Base-by-base conservation (phyloP, 2,888 invertebrate genomes). In the Sericinus montela region DNA sequence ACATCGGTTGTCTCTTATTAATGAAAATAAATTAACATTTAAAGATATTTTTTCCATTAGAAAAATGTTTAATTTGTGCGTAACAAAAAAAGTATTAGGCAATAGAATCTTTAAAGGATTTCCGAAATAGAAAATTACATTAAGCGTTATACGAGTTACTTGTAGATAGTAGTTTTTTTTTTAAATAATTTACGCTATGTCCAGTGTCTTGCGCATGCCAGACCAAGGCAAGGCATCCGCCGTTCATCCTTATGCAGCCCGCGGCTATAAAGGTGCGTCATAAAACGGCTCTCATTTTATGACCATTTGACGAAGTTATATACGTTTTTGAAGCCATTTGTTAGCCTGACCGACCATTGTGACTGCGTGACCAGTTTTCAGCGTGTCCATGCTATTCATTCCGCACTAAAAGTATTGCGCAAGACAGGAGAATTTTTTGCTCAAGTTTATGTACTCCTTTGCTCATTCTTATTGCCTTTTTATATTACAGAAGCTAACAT, bases 241-340 rank as follows among this genome's bases (percentile, higher is more conserved):
- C 69, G 76, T 71, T 69, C 80, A 75, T 77, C 79, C 74, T 75
- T 74, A 75, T 75, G 75, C 71, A 77, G 77, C 83, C 69, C 60
- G 74, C 72, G 77, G 85, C 79, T 78, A 77, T 84, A 84, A 83
- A 86, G 79, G 79, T 80, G 81, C 73, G 74, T 80, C 80, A 79
- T 86, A 84, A 86, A 86, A 84, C 86, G 78, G 75, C 76, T 78
- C 80, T 72, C 77, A 74, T 76, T 86, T 87, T 87, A 86, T 76
- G 81, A 83, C 80, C 85, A 77, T 85, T 86, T 86, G 86, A 84
- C 86, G 80, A 80, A 82, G 82, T 81, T 80, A 81, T 83, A 80
- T 80, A 78, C 79, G 74, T 80, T 81, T 84, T 82, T 77, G 75
- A 82, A 82, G 81, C 69, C 72, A 78, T 85, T 80, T 78, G 81